Percentiles rank a stretch among this genome's conserved stretches.
phyloP scores from a whole-genome alignment of 2,888 invertebrate genomes.

The Actias luna region DNA sequence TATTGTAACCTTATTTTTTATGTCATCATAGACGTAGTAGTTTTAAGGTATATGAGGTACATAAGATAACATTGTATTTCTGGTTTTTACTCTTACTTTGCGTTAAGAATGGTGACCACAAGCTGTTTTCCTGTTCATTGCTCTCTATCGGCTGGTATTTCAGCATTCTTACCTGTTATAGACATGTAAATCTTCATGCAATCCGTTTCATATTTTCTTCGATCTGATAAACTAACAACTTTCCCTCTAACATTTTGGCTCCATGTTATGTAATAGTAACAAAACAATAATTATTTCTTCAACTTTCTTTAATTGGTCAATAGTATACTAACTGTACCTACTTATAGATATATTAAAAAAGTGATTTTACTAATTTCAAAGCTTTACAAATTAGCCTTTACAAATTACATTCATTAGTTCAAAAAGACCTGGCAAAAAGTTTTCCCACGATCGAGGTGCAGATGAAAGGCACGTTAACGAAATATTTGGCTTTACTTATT shows the following conservation, averaged over 20 bases:
- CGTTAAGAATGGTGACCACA: too few species aligned
- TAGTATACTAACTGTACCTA: neutral
- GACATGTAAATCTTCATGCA: too few species aligned
- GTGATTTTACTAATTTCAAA: conserved; percentile 36
- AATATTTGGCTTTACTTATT: conserved; percentile 32
- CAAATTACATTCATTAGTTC: conserved; percentile 29
- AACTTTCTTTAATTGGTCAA: neutral
- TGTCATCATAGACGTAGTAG: too few species aligned
- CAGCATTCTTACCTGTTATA: too few species aligned
- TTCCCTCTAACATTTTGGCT: neutral
- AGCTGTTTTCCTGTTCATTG: too few species aligned
- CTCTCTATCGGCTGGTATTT: too few species aligned
- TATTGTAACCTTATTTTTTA: too few species aligned
- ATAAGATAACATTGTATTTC: too few species aligned
- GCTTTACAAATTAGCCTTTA: conserved; percentile 38
- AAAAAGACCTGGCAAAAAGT: conserved; percentile 20
- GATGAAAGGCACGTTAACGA: conserved; percentile 31
- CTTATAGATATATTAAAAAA: neutral
- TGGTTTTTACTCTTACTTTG: too few species aligned
- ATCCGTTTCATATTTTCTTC: too few species aligned
- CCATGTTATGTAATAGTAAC: neutral
- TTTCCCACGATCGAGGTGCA: conserved; percentile 30
- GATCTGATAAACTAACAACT: neutral
- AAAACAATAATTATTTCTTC: neutral
- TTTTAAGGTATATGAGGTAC: too few species aligned